Evolutionary conservation across 1,140 invertebrate genomes (phyloP).

Genomic region (Vollenhovia emeryi): DNA sequence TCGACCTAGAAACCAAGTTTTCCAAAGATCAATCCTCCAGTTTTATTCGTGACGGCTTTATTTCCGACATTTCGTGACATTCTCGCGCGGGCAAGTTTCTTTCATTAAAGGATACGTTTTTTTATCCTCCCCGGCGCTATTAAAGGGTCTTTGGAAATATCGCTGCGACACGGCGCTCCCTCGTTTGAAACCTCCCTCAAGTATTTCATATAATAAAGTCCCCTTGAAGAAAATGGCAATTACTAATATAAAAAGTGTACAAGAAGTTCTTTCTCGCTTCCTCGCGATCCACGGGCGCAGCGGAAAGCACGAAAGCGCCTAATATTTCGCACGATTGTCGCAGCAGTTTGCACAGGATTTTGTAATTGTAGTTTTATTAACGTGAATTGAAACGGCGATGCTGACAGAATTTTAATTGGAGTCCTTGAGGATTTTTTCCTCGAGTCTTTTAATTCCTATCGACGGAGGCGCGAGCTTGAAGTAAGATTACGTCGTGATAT

Average conservation of each 20-base stretch:
- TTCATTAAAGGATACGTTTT: conserved; percentile 26
- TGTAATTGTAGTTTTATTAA: conserved; percentile 38
- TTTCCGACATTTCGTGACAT: background rate
- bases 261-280: background rate
- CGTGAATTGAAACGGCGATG: conserved; percentile 25
- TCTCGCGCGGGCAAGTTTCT: background rate
- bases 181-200: conserved; percentile 37
- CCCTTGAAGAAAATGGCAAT: conserved; percentile 31
- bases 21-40: background rate
- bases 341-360: conserved; percentile 28
- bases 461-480: background rate
- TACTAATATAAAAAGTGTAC: conserved; percentile 41
- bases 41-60: conserved; percentile 15
- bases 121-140: conserved; percentile 19
- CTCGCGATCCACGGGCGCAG: background rate
- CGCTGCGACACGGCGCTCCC: background rate
- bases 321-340: conserved; percentile 21
- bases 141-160: conserved; percentile 39
- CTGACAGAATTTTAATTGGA: conserved; percentile 35
- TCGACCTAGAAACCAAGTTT: background rate
- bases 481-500: background rate
- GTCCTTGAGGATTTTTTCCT: background rate
- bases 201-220: conserved; percentile 28
- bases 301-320: background rate
- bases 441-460: conserved; percentile 5